Base-by-base conservation (phyloP, 1,140 invertebrate genomes). In the Coenobita brevimanus region DNA sequence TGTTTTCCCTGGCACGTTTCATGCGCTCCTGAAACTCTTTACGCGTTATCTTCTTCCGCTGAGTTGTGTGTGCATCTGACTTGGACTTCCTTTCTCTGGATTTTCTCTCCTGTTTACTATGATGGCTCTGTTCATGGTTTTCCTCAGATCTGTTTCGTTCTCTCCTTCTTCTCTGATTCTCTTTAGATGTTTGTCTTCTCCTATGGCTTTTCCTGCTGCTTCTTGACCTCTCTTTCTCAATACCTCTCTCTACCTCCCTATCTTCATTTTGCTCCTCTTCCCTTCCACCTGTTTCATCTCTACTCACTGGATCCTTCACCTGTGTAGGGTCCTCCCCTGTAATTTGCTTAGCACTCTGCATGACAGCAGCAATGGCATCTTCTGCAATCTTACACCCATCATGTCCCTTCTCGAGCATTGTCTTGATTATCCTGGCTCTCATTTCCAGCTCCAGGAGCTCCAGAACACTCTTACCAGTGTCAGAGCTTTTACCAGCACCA, bases 371-470 rank as follows among this genome's bases (percentile, higher is more conserved):
- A 54, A 85, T 80, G 27, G 88, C 88, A 73, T 82, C 88, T 10
- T 82, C 88, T 1, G 84, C 60, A 4, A 80, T 69, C 27, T 75
- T 62, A 43, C 78, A 78, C 36, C 82, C 88, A 15, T 71, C 88
- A 24, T 89, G 84, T 21, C 89, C 89, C 41, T 90, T 91, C 69
- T 91, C 92, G 36, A 94, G 89, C 92, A 94, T 93, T 67, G 93
- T 92, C 91, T 93, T 94, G 88, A 94, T 94, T 36, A 93, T 93
- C 46, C 93, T 90, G 0, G 93, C 93, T 90, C 93, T 92, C 93
- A 94, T 93, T 90, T 93, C 93, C 62, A 94, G 90, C 86, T 94
- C 93, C 67, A 94, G 89, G 10, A 94, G 91, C 89, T 94, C 93
- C 92, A 93, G 92, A 81, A 93, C 92, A 54, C 89, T 91, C 71